Percentiles rank a stretch among this genome's conserved stretches.
phyloP scores from a whole-genome alignment of 2,113 vertebrate species.

The Cettia cetti region DNA sequence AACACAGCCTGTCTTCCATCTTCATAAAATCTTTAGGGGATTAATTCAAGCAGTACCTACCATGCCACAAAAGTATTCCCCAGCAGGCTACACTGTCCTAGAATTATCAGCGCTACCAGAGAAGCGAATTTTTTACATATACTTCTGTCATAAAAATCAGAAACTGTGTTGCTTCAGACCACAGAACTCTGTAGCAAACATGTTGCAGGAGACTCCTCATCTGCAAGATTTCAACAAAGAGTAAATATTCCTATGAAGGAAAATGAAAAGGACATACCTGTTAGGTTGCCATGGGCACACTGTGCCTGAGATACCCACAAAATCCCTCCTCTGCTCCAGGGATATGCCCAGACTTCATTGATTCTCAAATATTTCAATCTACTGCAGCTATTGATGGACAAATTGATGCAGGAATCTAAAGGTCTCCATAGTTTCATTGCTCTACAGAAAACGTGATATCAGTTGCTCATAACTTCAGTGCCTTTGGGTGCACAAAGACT shows the following conservation, averaged over 20 bases:
- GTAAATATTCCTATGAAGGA: not conserved
- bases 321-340: not conserved
- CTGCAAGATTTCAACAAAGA: not conserved
- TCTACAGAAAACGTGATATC: not conserved
- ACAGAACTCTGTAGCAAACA: accelerated
- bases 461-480: not conserved
- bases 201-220: not conserved
- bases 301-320: not conserved
- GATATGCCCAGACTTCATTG: not conserved
- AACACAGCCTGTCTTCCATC: not conserved
- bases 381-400: not conserved
- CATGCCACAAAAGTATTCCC: not conserved
- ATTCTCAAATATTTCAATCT: not conserved
- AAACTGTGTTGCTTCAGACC: not conserved
- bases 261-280: not conserved
- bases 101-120: not conserved
- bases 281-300: not conserved
- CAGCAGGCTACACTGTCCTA: not conserved
- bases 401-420: not conserved
- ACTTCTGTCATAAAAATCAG: not conserved
- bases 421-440: not conserved
- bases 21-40: not conserved
- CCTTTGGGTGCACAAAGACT: not conserved
- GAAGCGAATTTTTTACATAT: not conserved
- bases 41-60: not conserved